phyloP scores from a whole-genome alignment of 2,113 vertebrate genomes.

The Sardina pilchardus region DNA sequence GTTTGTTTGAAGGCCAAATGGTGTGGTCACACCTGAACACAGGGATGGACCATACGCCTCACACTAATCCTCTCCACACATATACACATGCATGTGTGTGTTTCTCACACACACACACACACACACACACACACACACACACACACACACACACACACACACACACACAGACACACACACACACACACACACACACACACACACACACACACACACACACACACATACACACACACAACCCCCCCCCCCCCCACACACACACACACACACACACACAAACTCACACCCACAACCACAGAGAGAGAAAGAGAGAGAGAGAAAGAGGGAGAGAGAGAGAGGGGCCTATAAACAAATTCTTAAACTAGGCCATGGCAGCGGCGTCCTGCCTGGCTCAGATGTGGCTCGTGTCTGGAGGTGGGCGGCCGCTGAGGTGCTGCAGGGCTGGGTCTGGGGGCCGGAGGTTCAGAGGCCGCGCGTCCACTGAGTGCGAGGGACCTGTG shows the following conservation, averaged over 20 bases:
- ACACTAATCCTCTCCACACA: too few species aligned
- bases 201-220: conserved; percentile 3
- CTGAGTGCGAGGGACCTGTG: conserved; percentile 36
- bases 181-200: conserved; percentile 17
- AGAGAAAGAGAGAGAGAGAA: too few species aligned
- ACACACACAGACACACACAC: neutral
- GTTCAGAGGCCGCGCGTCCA: conserved; percentile 39
- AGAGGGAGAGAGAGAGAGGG: too few species aligned
- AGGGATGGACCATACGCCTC: too few species aligned
- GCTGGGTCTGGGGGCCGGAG: conserved; percentile 19
- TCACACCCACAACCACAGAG: neutral
- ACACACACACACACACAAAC: neutral
- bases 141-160: neutral
- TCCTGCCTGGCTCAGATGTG: conserved; percentile 32
- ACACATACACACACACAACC: neutral
- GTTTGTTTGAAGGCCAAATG: neutral
- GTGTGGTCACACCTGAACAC: neutral
- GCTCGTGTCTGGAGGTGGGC: conserved; percentile 13
- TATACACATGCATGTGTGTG: neutral
- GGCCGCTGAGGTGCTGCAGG: neutral
- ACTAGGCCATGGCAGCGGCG: conserved; percentile 28
- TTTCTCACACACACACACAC: neutral
- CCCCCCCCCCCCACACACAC: neutral
- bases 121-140: neutral
- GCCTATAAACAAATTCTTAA: conserved; percentile 12